Evolutionary conservation across 2,888 invertebrate genomes (phyloP), one percentile per base, ranked within the genome.

Genomic region (Criorhina ranunculi): DNA sequence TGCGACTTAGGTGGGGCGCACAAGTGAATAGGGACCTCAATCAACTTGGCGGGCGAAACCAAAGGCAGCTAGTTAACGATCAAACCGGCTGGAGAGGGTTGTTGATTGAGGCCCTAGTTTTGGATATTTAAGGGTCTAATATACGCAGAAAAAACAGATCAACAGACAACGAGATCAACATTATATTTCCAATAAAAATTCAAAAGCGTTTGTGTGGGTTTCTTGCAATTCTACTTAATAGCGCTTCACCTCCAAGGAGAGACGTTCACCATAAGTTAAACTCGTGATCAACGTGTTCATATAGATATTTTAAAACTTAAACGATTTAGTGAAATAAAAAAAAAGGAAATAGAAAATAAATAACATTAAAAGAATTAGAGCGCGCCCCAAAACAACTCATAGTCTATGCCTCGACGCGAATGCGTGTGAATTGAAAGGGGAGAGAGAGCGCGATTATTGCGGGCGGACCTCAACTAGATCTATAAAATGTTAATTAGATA

Each of bases 401-500:
- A 15, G 44, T 60, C 7, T 31, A 5, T n/a, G n/a, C n/a, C n/a
- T n/a, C n/a, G n/a, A n/a, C n/a, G n/a, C 7, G 46, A 44, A 7
- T 62, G 46, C 62, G 46, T 46, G 35, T 4, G 24, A 24, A 33
- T 33, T 35, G 8, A 17, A 31, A 9, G 19, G 33, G 19, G 40
- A 53, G 31, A 40, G 51, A 29, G 24, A 24, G 24, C 24, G 4
- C 24, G 24, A 24, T 24, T 53, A 29, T 11, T 29, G 29, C 15
- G 15, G 9, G 53, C 29, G 31, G 29, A 53, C 53, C 29, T 53
- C 17, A 53, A 31, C 15, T 29, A 40, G 31, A 35, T 51, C 49
- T 29, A 51, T 66, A 24, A 53, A 53, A 53, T 53, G 51, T 67
- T 42, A 67, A 33, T 53, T 42, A 42, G 42, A 11, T 53, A 67